Conservation (phyloP, 1,140 invertebrate genomes). For the Tachypleus tridentatus region DNA sequence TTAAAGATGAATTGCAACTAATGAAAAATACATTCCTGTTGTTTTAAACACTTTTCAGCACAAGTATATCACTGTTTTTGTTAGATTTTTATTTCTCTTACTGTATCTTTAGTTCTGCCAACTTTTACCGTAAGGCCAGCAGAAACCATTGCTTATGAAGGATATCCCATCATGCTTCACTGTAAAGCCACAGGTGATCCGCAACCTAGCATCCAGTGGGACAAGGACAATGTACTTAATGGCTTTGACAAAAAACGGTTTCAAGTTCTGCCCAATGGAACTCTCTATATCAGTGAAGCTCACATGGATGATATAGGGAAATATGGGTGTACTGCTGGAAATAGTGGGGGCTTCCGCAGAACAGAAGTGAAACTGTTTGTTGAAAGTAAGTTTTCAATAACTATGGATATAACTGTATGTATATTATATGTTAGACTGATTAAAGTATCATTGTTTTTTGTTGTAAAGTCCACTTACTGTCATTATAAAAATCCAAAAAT, state of each 20-base stretch:
- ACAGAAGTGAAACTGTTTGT: slow-evolving; percentile 68
- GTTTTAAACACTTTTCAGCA: too few species aligned
- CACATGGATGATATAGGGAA: slow-evolving; percentile 64
- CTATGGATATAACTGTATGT: too few species aligned
- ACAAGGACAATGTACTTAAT: slow-evolving; percentile 62
- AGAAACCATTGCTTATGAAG: slow-evolving; percentile 58
- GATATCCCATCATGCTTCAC: slow-evolving; percentile 59
- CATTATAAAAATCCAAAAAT: too few species aligned
- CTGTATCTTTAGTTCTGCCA: slow-evolving; percentile 46
- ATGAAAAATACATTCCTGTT: too few species aligned
- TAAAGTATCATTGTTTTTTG: too few species aligned
- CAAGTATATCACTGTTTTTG: too few species aligned
- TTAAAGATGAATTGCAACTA: too few species aligned
- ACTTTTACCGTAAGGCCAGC: slow-evolving; percentile 53
- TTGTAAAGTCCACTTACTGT: too few species aligned
- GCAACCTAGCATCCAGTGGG: slow-evolving; percentile 77
- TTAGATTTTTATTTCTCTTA: too few species aligned
- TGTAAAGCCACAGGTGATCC: slow-evolving; percentile 78
- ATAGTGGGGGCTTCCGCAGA: slow-evolving; percentile 70
- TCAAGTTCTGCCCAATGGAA: slow-evolving; percentile 65
- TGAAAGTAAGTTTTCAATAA: slow-evolving; percentile 25
- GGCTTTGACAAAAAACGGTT: slow-evolving; percentile 51
- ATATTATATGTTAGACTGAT: too few species aligned
- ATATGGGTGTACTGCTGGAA: slow-evolving; percentile 85
- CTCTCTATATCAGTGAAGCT: slow-evolving; percentile 60